These are phyloP conservation scores for Rhinolophus ferrumequinum DNA, from an alignment of 2,113 vertebrate species.

Conservation along the genomic window DNA sequence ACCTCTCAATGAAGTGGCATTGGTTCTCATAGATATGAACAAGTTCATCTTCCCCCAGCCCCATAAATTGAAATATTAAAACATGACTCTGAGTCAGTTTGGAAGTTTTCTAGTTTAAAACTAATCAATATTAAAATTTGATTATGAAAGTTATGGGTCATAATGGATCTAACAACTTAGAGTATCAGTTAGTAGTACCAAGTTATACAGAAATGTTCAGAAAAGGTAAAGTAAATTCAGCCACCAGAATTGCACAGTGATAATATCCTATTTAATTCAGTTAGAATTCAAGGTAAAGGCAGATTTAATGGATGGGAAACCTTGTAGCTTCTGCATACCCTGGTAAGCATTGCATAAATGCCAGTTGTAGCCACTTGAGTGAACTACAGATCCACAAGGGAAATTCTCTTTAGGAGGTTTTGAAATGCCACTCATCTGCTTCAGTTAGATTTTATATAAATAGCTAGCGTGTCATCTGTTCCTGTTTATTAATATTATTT, in stretches of 20 bases:
- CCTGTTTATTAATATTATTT: conserved; percentile 23
- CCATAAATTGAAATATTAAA: conserved; percentile 16
- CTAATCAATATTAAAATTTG: conserved; percentile 39
- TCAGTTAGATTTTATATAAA: not conserved
- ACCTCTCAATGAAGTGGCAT: not conserved
- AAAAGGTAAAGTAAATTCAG: conserved; percentile 12
- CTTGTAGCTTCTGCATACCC: not conserved
- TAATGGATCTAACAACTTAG: conserved; percentile 22
- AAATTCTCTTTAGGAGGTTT: conserved; percentile 47
- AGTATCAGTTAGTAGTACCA: not conserved
- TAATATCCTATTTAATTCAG: conserved; percentile 41
- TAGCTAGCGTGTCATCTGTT: not conserved
- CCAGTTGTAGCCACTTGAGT: not conserved
- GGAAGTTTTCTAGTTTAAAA: conserved; percentile 37
- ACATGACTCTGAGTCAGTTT: not conserved
- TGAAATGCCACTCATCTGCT: conserved; percentile 55
- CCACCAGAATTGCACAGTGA: not conserved
- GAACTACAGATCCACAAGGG: conserved; percentile 21
- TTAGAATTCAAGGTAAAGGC: conserved; percentile 36
- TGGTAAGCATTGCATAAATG: conserved; percentile 24
- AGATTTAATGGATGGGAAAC: conserved; percentile 34
- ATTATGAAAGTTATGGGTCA: conserved; percentile 15
- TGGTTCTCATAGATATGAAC: not conserved
- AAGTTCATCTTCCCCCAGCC: not conserved
- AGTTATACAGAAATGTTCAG: not conserved